These are phyloP conservation scores for Drosophila anomelani DNA, from an alignment of 2,888 invertebrate species.

Conservation along the genomic window DNA sequence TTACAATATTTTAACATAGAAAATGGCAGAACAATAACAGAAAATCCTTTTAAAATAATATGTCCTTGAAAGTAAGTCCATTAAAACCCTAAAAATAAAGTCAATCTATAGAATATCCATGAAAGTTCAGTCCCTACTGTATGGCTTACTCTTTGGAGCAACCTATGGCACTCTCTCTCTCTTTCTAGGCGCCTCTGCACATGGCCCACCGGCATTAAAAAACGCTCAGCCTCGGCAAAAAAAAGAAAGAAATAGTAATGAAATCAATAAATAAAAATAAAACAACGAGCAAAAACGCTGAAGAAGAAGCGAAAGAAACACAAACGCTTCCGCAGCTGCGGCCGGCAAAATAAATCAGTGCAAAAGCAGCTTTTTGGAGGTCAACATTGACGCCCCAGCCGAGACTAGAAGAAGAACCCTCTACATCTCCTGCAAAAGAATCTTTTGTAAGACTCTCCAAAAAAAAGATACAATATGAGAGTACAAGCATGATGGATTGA, in stretches of 20 bases:
- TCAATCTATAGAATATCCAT: not conserved
- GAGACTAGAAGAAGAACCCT: constrained; percentile 34
- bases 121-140: not conserved
- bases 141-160: not conserved
- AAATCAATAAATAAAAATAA: constrained; percentile 42
- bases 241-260: constrained; percentile 26
- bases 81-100: not conserved
- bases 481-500: constrained; percentile 23
- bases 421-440: constrained; percentile 1
- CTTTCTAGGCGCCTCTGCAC: constrained; percentile 50
- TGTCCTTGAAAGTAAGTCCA: not conserved
- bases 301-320: constrained; percentile 8
- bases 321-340: constrained; percentile 44
- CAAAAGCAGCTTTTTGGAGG: constrained; percentile 58
- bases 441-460: constrained; percentile 20
- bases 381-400: constrained; percentile 67
- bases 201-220: constrained; percentile 68
- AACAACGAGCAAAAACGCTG: not conserved
- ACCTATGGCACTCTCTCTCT: constrained; percentile 8
- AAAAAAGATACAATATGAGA: constrained; percentile 10
- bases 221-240: constrained; percentile 49
- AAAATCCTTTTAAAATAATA: not conserved
- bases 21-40: not conserved
- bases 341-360: constrained; percentile 58
- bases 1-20: not conserved